Evolutionary conservation across 2,888 invertebrate genomes (phyloP), one percentile per base, ranked within the genome.

Genomic region (Byasa hedistus): DNA sequence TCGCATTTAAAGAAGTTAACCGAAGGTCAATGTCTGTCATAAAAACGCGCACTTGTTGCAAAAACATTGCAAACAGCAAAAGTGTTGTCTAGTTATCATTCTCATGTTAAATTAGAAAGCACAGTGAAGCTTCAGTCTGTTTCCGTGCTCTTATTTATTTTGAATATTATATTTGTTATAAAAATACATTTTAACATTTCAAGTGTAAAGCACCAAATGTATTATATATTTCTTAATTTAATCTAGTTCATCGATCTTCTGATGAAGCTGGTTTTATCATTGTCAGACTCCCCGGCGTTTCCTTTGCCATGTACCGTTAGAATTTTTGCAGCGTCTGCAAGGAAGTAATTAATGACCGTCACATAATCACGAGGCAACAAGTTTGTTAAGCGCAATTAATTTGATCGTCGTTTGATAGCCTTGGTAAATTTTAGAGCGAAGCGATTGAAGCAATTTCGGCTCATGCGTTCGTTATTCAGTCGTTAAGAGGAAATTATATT

Each of bases 1-100:
- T 74, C 71, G 57, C 75, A 67, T 73, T 75, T 71, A 68, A 73
- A 72, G 71, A 70, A 66, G 67, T 57, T 73, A 74, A 72, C 70
- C 68, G 75, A 83, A 83, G 84, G 82, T 80, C 81, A 83, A 77
- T 79, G 79, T 76, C 75, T 75, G 70, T 75, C 75, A 71, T 69
- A 74, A 69, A 67, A 68, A 61, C 56, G n/a, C 23, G 19, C 48
- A 56, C 56, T 48, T 60, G 58, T 60, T 60, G n/a, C 22, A 39
- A 23, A 24, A n/a, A 44, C 21, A 64, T 54, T 39, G 52, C 22
- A 52, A 51, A 51, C 23, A 54, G 5, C n/a, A 7, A 23, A n/a
- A 22, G 10, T 21, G 1, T 54, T 15, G 21, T 54, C 12, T 4
- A 52, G 51, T 52, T 10, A 2, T 52, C 48, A 21, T 19, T 54